These are phyloP conservation scores for Anoura caudifer DNA, from an alignment of 2,113 vertebrate genomes.

Conservation along the genomic window DNA sequence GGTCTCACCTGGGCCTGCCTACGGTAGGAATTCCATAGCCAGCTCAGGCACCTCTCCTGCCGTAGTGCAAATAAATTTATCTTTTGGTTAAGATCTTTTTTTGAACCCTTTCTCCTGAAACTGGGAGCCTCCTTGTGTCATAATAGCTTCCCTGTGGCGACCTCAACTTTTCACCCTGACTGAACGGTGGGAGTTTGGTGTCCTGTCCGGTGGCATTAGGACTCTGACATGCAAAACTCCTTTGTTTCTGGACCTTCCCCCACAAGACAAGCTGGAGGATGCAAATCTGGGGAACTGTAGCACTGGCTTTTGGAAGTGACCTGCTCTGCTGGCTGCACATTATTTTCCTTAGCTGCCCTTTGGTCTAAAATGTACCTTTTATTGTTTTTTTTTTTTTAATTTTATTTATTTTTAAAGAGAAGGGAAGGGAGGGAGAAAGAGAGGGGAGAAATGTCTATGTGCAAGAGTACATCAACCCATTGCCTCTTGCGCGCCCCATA, in stretches of 20 bases:
- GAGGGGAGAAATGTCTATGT: too few relatives aligned
- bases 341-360: neutral
- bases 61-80: constrained; percentile 50
- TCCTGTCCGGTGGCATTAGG: neutral
- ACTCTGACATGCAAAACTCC: neutral
- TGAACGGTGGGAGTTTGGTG: neutral
- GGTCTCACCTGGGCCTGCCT: neutral
- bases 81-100: constrained; percentile 56
- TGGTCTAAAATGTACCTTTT: neutral
- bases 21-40: constrained; percentile 38
- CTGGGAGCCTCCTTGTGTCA: constrained; percentile 53
- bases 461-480: too few relatives aligned
- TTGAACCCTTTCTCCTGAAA: constrained; percentile 58
- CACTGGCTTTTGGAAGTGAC: neutral
- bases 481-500: too few relatives aligned
- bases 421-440: too few relatives aligned
- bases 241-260: constrained; percentile 14
- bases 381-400: too few relatives aligned
- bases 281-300: constrained; percentile 19
- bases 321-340: neutral
- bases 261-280: neutral
- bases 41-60: neutral
- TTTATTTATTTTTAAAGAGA: too few relatives aligned
- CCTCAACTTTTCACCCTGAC: constrained; percentile 43
- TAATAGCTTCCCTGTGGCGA: constrained; percentile 54